phyloP scores from a whole-genome alignment of 2,888 invertebrate genomes.

The Callyntrura guangdongensis region DNA sequence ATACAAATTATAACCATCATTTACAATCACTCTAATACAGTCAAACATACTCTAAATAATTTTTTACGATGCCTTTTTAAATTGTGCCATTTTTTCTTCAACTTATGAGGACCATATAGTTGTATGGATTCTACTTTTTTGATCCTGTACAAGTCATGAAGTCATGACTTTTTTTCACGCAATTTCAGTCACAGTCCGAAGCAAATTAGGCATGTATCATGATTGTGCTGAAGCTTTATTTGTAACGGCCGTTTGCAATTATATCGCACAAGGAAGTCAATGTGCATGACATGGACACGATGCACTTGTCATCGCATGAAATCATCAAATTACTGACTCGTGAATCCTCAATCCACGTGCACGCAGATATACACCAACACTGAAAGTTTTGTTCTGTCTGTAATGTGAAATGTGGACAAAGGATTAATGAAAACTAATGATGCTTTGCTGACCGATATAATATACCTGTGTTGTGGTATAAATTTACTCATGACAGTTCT shows the following conservation, averaged over 20 bases:
- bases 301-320: constrained; percentile 38
- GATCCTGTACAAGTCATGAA: constrained; percentile 33
- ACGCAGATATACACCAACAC: no score
- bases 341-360: constrained; percentile 22
- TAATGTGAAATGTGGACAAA: not conserved
- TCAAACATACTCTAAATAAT: no score
- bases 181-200: no score
- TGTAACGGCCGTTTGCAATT: not conserved
- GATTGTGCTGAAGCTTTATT: constrained; percentile 9
- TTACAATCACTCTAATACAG: no score
- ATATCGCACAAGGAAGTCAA: constrained; percentile 34
- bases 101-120: no score
- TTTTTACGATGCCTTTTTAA: no score
- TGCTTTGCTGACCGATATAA: constrained; percentile 21
- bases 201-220: no score
- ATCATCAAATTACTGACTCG: constrained; percentile 22
- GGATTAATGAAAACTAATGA: constrained; percentile 31
- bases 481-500: constrained; percentile 26
- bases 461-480: not conserved
- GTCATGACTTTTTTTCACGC: constrained; percentile 22
- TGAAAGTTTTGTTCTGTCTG: not conserved
- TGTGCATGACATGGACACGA: constrained; percentile 36
- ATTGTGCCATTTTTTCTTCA: no score
- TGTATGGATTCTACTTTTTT: not conserved
- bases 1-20: no score